These are phyloP conservation scores for Otolemur garnettii DNA, from an alignment of 2,113 vertebrate species.

Conservation along the genomic window DNA sequence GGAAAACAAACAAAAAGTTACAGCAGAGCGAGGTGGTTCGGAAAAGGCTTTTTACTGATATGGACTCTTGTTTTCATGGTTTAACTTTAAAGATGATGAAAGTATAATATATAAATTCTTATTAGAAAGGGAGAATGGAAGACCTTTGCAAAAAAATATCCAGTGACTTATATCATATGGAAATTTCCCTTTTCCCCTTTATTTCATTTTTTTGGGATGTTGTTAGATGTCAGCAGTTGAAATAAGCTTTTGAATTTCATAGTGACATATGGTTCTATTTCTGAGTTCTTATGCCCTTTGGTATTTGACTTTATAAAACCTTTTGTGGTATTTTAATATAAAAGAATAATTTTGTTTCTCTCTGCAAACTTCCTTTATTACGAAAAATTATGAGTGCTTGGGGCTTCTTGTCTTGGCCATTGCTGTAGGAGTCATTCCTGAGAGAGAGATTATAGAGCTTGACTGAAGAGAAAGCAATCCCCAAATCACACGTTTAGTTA, in stretches of 20 bases:
- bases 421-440: background rate
- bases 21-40: conserved; percentile 42
- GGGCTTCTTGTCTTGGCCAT: background rate
- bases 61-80: conserved; percentile 42
- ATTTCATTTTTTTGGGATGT: background rate
- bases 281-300: conserved; percentile 42
- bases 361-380: conserved; percentile 51
- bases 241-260: background rate
- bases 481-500: conserved; percentile 31
- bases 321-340: conserved; percentile 67
- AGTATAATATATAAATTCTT: conserved; percentile 12
- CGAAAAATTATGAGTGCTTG: conserved; percentile 51
- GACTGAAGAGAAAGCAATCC: background rate
- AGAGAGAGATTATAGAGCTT: background rate
- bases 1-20: conserved; percentile 50
- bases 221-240: background rate
- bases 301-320: conserved; percentile 61
- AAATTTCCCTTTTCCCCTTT: background rate
- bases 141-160: conserved; percentile 20
- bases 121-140: background rate
- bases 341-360: conserved; percentile 62
- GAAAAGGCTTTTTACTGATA: conserved; percentile 27
- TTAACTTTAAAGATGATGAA: conserved; percentile 30
- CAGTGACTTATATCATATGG: background rate
- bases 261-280: conserved; percentile 15